Base-by-base conservation (phyloP, 2,797 vertebrate genomes). In the Phataginus tricuspis region DNA sequence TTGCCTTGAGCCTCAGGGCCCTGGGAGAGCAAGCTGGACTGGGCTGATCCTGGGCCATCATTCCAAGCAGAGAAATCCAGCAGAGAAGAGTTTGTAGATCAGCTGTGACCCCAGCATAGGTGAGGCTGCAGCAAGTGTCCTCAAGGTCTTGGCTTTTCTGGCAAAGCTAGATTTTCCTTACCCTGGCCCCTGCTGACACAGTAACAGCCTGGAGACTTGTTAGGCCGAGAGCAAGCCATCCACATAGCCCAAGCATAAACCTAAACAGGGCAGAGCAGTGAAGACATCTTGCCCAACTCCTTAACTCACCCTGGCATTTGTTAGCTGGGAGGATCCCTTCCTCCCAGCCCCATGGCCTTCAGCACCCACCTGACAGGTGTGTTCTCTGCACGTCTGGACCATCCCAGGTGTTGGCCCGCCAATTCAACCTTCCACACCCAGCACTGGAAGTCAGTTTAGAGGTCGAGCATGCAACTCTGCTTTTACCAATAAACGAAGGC, bases 321-420 rank as follows among this genome's bases (percentile, higher is more conserved):
- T 77, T 96, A 90, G 85, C 14, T 9, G 87, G 93, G 59, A 96
- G 80, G 34, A 95, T 59, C 80, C 39, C 11, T 45, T 63, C 63
- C 42, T 91, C 97, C 89, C 51, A 19, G 2, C 34, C 49, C 14
- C 61, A 74, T 29, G 66, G 57, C 51, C 59, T 55, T 72, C 64
- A 61, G 96, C 94, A 97, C 14, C 94, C 94, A 83, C 72, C 53
- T 53, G 72, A 89, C 97, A 96, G 94, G 96, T 34, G 34, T 72
- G 59, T 64, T 82, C 69, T 68, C 94, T 75, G 1, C 42, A 68
- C 0, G 45, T 77, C 45, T 12, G 82, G n/a, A n/a, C 77, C 55
- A 42, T 15, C 64, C 42, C 59, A 83, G 25, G 21, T 78, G 25
- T 37, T 27, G 68, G 39, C n/a, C 77, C 68, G n/a, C 69, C 69